phyloP scores from a whole-genome alignment of 2,113 vertebrate genomes.

The Melanerpes formicivorus region DNA sequence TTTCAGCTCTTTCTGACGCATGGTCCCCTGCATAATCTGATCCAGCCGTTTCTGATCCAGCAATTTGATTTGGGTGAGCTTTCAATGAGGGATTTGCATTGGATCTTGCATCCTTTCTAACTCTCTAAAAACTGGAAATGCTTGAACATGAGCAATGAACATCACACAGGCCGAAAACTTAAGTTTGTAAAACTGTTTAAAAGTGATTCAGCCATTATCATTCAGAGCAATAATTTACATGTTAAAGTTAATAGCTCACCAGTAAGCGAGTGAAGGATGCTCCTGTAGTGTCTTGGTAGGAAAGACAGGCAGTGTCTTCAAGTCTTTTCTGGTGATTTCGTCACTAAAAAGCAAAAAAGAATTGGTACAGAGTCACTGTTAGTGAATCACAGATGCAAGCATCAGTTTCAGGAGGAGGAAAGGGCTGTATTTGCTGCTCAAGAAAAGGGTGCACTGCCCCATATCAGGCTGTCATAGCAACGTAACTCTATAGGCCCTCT shows the following conservation, averaged over 20 bases:
- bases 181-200: neutral
- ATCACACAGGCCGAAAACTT: neutral
- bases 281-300: constrained; percentile 93
- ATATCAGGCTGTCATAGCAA: constrained; percentile 10
- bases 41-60: neutral
- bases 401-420: neutral
- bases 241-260: constrained; percentile 78
- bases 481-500: constrained; percentile 53
- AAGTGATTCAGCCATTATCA: neutral
- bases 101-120: neutral
- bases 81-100: neutral
- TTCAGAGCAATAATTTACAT: neutral
- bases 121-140: constrained; percentile 21
- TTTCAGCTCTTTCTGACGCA: neutral
- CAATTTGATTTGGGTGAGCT: neutral
- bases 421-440: neutral
- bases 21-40: neutral
- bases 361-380: neutral
- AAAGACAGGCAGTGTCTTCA: constrained; percentile 89
- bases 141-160: neutral
- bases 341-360: constrained; percentile 72
- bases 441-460: neutral
- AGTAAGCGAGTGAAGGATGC: constrained; percentile 93
- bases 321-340: constrained; percentile 86
- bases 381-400: neutral